Base-by-base conservation (phyloP, 1,140 invertebrate species). In the Drosophila sproati region DNA sequence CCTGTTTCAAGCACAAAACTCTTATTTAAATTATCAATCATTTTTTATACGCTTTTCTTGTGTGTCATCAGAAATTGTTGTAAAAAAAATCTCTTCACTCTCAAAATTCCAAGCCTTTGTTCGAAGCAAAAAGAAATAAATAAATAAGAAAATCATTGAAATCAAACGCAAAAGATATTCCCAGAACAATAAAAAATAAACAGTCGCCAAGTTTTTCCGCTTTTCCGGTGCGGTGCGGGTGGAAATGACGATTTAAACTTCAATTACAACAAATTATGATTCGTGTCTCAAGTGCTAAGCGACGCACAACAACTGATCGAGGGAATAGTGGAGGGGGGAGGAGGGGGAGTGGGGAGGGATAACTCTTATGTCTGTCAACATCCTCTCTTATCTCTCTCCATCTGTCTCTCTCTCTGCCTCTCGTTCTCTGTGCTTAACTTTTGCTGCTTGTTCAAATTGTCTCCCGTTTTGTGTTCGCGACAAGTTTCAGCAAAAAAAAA, bases 201-300 rank as follows among this genome's bases (percentile, higher is more conserved):
- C 61, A 87, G 77, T 64, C 78, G 70, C 68, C 61, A 78, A 71
- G 57, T 78, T 67, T 55, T 57, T 41, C 50, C 60, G 51, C 28
- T 54, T 3, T 5, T 55, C 20, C 20, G 20, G 47, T 50, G 41
- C 51, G 41, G 28, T 29, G 41, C 7, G 8, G 8, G 35, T 7
- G 45, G 62, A 64, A 63, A 61, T 51, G 77, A 63, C 72, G 60
- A 78, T 80, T 86, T 82, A 88, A 86, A 88, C 82, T 87, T 68
- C 83, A 87, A 87, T 87, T 87, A 87, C 82, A 79, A 73, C 72
- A 82, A 87, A 87, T 87, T 87, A 88, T 87, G 79, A 87, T 70
- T 88, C 77, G 83, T 88, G 79, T 52, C 52, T 51, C 73, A 75
- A 70, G 66, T 75, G 73, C 37, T 57, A 62, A 75, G 70, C 55